A percentile compares a stretch with the other conserved stretches of the same genome.
phyloP scores from a whole-genome alignment of 1,140 invertebrate species.

The Caenorhabditis inopinata region DNA sequence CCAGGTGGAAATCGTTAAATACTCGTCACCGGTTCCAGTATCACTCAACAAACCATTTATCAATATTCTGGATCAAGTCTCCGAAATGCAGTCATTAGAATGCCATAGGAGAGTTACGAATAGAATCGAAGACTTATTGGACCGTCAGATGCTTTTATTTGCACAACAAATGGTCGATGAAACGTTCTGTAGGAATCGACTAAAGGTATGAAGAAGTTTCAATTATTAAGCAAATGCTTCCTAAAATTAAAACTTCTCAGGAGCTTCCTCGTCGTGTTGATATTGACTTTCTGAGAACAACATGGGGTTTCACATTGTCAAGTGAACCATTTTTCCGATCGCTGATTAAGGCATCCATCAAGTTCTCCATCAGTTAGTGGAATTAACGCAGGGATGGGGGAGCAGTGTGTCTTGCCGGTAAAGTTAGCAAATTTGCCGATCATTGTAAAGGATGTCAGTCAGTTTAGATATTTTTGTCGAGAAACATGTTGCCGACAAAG shows the following conservation, averaged over 20 bases:
- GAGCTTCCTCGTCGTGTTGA: constrained; percentile 51
- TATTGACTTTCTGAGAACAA: constrained; percentile 44
- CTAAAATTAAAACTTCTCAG: neutral
- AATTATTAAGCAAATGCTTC: too few species aligned
- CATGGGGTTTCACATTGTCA: constrained; percentile 53
- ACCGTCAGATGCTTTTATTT: constrained; percentile 40
- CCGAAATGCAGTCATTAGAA: constrained; percentile 29
- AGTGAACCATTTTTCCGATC: constrained; percentile 62
- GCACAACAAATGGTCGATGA: constrained; percentile 42
- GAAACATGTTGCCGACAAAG: too few species aligned
- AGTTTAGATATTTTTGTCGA: too few species aligned
- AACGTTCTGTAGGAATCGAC: constrained; percentile 34
- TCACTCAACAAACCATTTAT: constrained; percentile 50
- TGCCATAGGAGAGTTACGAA: constrained; percentile 47
- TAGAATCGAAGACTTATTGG: constrained; percentile 52
- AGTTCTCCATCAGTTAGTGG: constrained; percentile 47
- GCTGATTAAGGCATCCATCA: constrained; percentile 48
- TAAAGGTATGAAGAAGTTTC: constrained; percentile 23
- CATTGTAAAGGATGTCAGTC: too few species aligned
- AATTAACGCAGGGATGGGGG: too few species aligned
- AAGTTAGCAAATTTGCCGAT: too few species aligned
- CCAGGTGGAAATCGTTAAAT: constrained; percentile 51
- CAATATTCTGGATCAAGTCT: constrained; percentile 54
- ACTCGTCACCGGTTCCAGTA: constrained; percentile 41
- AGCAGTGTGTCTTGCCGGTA: too few species aligned